A percentile compares a stretch with the other conserved stretches of the same genome.
phyloP scores from a whole-genome alignment of 1,140 invertebrate genomes.

The Lerema accius region DNA sequence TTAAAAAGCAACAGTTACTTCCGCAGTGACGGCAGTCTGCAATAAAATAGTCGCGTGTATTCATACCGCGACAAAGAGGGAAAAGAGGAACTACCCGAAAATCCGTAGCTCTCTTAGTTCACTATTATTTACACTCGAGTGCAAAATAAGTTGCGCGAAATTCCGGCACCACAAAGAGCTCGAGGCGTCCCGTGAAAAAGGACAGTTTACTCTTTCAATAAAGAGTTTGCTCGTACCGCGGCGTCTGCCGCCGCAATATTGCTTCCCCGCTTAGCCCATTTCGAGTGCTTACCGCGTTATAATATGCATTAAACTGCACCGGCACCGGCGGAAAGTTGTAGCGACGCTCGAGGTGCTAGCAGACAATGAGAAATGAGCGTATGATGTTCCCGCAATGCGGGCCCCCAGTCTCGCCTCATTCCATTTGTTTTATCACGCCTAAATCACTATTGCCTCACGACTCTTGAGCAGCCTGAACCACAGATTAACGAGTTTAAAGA shows the following conservation, averaged over 20 bases:
- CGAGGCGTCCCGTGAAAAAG: conserved; percentile 72
- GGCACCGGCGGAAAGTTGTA: conserved; percentile 66
- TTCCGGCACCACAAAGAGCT: conserved; percentile 65
- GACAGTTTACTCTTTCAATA: conserved; percentile 81
- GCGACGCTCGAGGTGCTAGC: conserved; percentile 61
- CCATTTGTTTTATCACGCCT: conserved; percentile 76
- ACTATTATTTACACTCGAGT: conserved; percentile 68
- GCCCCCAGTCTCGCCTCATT: conserved; percentile 55
- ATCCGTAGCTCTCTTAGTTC: conserved; percentile 60
- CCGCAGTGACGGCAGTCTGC: conserved; percentile 35
- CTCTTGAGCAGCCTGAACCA: conserved; percentile 50
- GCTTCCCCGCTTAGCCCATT: conserved; percentile 65
- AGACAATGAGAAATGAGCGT: conserved; percentile 78
- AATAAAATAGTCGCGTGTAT: conserved; percentile 54
- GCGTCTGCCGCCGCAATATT: conserved; percentile 65
- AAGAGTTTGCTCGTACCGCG: conserved; percentile 60
- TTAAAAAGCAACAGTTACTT: conserved; percentile 42
- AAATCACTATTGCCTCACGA: conserved; percentile 76
- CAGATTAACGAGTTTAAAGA: neutral
- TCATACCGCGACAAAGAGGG: conserved; percentile 48
- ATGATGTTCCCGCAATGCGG: conserved; percentile 77
- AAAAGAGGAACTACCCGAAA: conserved; percentile 51
- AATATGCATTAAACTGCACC: conserved; percentile 79
- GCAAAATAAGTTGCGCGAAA: conserved; percentile 72
- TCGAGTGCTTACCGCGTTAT: conserved; percentile 74